Conservation (phyloP, 2,113 vertebrate genomes). For the Osmerus mordax region DNA sequence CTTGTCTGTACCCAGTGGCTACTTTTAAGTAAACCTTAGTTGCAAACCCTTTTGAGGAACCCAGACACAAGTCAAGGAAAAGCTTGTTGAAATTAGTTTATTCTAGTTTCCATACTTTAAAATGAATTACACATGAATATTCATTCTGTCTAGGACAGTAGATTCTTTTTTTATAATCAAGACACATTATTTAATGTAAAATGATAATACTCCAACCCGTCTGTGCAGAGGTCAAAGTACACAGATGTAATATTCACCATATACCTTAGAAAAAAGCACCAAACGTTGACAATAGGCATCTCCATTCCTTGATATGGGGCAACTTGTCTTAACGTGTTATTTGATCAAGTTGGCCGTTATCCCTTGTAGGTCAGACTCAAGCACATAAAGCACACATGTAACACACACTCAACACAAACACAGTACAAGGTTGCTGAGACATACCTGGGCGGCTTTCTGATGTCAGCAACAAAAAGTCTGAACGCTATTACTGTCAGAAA, state of each 20-base stretch:
- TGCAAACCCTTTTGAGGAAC: neutral
- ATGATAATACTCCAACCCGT: constrained; percentile 23
- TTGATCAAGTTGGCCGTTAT: neutral
- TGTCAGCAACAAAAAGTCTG: too few species aligned
- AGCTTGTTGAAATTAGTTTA: constrained; percentile 52
- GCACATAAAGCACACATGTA: neutral
- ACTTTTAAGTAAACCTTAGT: too few species aligned
- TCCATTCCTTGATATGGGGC: constrained; percentile 3
- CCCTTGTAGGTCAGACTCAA: neutral
- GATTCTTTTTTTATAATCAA: constrained; percentile 31
- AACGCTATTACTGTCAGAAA: too few species aligned
- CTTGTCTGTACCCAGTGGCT: too few species aligned
- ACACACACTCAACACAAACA: neutral
- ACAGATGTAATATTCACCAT: neutral
- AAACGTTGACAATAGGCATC: neutral
- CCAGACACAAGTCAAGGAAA: constrained; percentile 5
- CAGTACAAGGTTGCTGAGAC: neutral
- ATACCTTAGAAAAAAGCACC: neutral
- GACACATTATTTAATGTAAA: constrained; percentile 34
- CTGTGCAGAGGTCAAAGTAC: constrained; percentile 25
- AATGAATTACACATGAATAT: constrained; percentile 49
- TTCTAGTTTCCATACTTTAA: constrained; percentile 47
- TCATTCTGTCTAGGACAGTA: constrained; percentile 45
- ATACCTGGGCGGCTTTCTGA: too few species aligned
- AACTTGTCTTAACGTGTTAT: neutral